These are phyloP conservation scores for Channa maculata DNA, from an alignment of 2,113 vertebrate species.

Conservation along the genomic window DNA sequence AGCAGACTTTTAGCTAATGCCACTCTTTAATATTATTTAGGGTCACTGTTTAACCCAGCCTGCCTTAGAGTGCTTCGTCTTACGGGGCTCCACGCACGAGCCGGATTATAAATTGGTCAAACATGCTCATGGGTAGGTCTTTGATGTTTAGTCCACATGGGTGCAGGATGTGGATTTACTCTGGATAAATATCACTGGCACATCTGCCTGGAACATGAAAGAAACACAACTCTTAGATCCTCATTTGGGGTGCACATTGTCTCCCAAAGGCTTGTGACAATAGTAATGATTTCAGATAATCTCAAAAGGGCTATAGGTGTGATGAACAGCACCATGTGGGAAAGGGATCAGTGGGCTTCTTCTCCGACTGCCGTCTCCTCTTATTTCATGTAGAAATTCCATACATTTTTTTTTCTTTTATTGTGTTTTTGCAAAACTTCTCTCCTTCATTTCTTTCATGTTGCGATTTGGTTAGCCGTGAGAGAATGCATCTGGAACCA, in stretches of 20 bases:
- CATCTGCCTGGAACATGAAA: slow-evolving; percentile 76
- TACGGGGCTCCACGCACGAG: slow-evolving; percentile 9
- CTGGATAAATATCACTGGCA: slow-evolving; percentile 66
- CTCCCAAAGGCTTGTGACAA: slow-evolving; percentile 5
- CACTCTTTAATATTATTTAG: background rate
- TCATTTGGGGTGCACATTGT: slow-evolving; percentile 66
- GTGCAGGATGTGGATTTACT: slow-evolving; percentile 77
- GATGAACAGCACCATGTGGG: slow-evolving; percentile 10
- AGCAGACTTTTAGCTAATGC: slow-evolving; percentile 11
- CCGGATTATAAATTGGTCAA: slow-evolving; percentile 48
- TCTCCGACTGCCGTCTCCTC: background rate
- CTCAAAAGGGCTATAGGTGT: background rate
- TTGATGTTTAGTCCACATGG: slow-evolving; percentile 78
- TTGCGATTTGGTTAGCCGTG: slow-evolving; percentile 61
- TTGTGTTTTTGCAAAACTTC: slow-evolving; percentile 18
- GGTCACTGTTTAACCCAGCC: too few relatives aligned
- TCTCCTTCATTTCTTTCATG: slow-evolving; percentile 56
- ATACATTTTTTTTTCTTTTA: slow-evolving; percentile 37
- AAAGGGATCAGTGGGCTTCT: background rate
- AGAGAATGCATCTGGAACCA: slow-evolving; percentile 83
- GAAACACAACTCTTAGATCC: slow-evolving; percentile 62
- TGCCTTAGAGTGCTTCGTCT: background rate
- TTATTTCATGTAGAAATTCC: slow-evolving; percentile 40
- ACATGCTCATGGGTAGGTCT: slow-evolving; percentile 59
- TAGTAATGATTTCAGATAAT: background rate